Base-by-base conservation (phyloP, 2,888 invertebrate genomes). In the Zeuzera pyrina region DNA sequence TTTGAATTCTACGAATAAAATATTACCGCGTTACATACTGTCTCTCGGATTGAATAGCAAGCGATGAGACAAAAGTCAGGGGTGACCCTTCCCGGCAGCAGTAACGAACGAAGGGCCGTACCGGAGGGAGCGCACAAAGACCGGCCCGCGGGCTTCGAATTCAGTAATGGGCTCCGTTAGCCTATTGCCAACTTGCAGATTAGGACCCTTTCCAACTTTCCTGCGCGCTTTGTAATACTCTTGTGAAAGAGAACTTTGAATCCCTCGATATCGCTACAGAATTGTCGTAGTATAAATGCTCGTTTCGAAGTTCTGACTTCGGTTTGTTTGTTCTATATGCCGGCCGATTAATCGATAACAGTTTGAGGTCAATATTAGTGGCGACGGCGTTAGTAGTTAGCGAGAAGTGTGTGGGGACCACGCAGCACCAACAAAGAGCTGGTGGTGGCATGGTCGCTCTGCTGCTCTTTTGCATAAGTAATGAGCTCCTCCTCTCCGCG, bases 401-500 rank as follows among this genome's bases (percentile, higher is more conserved):
- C 25, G 31, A 31, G 28, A 7, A 12, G 23, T 13, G 28, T 2
- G 15, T 19, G 25, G 12, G 15, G 30, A 35, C 39, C 42, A 15
- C 24, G 30, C n/a, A 35, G 30, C 34, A 33, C 30, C 42, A 36
- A 32, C 36, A 26, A 28, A 34, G 42, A 42, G 70, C 62, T 12
- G 69, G 31, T 10, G 38, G 27, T 21, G 36, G 39, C 34, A 42
- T 52, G 56, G 50, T 49, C 41, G 49, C 48, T 49, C 45, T 59
- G 59, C 59, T 74, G 68, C 65, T 76, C 74, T 79, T 77, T 79
- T 81, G 77, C 81, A 81, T 83, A 81, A 81, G 72, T 79, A 76
- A 78, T 79, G 71, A 71, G 38, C 37, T 27, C 39, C 35, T 22
- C 24, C 36, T 30, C 31, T 24, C 55, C 56, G 54, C 55, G 52